Evolutionary conservation across 2,113 vertebrate genomes (phyloP).

Genomic region (Oncorhynchus mykiss): DNA sequence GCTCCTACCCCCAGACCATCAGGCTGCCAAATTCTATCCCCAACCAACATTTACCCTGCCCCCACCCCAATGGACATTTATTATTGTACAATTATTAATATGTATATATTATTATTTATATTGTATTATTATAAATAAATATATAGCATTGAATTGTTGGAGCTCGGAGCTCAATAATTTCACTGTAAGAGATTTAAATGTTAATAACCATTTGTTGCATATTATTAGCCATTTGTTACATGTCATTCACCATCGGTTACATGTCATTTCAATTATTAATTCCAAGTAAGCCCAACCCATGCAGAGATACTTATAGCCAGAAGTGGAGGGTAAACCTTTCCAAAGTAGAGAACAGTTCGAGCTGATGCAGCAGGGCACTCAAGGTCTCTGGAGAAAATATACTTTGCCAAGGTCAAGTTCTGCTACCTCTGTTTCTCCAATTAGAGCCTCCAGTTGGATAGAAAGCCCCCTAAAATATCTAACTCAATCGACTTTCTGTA

Average conservation of each 20-base stretch:
- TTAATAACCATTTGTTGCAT: conserved; percentile 32
- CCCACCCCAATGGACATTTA: too few relatives aligned
- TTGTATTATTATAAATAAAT: too few relatives aligned
- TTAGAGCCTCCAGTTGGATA: conserved; percentile 48
- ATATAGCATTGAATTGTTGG: too few relatives aligned
- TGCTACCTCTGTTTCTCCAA: conserved; percentile 57
- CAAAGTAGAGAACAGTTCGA: conserved; percentile 38
- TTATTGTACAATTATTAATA: too few relatives aligned
- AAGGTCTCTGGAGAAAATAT: conserved; percentile 32
- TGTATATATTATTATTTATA: too few relatives aligned
- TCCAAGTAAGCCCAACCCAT: conserved; percentile 32
- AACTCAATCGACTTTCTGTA: neutral
- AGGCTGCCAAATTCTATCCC: too few relatives aligned
- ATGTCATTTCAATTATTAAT: conserved; percentile 34
- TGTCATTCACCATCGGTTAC: conserved; percentile 9
- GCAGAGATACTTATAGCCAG: conserved; percentile 40
- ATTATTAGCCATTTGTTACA: conserved; percentile 28
- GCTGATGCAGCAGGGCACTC: conserved; percentile 43
- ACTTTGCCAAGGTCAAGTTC: conserved; percentile 35
- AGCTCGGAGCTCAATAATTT: too few relatives aligned
- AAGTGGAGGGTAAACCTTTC: conserved; percentile 37
- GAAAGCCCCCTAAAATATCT: conserved; percentile 20
- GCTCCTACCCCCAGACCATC: too few relatives aligned
- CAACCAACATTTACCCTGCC: too few relatives aligned
- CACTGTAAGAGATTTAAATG: conserved; percentile 2